phyloP scores from a whole-genome alignment of 2,888 invertebrate species.

The Drosophila subsilvestris region DNA sequence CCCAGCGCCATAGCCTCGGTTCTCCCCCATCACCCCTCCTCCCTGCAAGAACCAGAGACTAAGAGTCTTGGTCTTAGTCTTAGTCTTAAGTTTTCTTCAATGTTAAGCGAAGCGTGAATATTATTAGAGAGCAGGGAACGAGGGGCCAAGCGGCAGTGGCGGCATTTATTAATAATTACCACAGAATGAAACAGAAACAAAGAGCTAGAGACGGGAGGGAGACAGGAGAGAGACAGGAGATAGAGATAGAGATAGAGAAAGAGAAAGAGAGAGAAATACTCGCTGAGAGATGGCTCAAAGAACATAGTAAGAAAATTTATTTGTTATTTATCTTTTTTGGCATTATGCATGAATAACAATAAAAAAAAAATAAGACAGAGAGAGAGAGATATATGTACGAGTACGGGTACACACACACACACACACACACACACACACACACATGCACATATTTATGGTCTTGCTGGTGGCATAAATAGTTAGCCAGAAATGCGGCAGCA shows the following conservation, averaged over 20 bases:
- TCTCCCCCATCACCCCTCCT: neutral
- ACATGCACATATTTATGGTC: slow-evolving; percentile 22
- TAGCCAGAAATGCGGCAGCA: slow-evolving; percentile 64
- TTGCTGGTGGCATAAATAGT: slow-evolving; percentile 44
- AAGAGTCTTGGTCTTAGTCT: slow-evolving; percentile 37
- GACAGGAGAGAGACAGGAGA: slow-evolving; percentile 4
- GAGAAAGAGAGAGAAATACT: slow-evolving; percentile 2
- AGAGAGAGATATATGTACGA: too few species aligned
- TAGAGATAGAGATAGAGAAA: slow-evolving; percentile 18
- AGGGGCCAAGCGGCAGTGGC: slow-evolving; percentile 29
- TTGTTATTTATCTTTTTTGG: slow-evolving; percentile 77
- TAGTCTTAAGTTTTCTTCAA: slow-evolving; percentile 70
- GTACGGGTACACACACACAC: neutral
- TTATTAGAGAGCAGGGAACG: slow-evolving; percentile 60
- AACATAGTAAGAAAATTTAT: slow-evolving; percentile 64
- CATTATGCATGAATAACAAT: slow-evolving; percentile 77
- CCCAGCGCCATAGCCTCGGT: slow-evolving; percentile 8
- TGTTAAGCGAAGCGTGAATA: slow-evolving; percentile 74
- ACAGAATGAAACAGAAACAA: slow-evolving; percentile 44
- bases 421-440: neutral
- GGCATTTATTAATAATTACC: slow-evolving; percentile 78
- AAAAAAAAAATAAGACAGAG: slow-evolving; percentile 40
- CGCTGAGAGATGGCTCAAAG: neutral
- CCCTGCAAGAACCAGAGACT: slow-evolving; percentile 6
- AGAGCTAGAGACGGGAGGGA: slow-evolving; percentile 21